A percentile compares a stretch with the other conserved stretches of the same genome.
phyloP scores from a whole-genome alignment of 2,797 vertebrate genomes.

The Oceanodroma leucorhoa region DNA sequence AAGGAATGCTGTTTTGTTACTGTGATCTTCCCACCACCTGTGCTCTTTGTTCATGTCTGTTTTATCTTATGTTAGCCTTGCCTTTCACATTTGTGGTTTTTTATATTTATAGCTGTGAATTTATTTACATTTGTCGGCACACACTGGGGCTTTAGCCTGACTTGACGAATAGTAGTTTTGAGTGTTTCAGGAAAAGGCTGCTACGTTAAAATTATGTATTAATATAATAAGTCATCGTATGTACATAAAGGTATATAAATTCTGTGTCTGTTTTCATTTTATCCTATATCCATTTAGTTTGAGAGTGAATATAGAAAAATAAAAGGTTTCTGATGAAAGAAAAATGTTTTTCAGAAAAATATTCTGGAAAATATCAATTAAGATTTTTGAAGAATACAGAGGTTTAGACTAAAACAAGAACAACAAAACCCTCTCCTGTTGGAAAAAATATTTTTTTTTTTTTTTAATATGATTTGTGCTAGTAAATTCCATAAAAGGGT shows the following conservation, averaged over 20 bases:
- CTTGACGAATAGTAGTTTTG: not conserved
- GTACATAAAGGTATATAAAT: not conserved
- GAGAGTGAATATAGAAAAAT: not conserved
- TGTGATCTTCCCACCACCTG: not conserved
- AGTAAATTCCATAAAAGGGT: not conserved
- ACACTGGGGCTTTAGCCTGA: not conserved
- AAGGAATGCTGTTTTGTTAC: not conserved
- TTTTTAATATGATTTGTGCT: not conserved
- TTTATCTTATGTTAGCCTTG: not conserved
- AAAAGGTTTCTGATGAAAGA: not conserved
- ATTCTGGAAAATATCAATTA: not conserved
- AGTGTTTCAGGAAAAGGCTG: not conserved
- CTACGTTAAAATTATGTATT: not conserved
- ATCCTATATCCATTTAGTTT: not conserved
- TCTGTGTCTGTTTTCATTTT: not conserved
- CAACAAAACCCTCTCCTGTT: not conserved
- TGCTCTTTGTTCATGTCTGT: not conserved
- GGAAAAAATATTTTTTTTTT: not conserved
- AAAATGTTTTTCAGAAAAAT: not conserved
- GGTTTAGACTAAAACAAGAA: not conserved
- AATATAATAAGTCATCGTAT: not conserved
- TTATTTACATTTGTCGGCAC: not conserved
- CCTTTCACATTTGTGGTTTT: not conserved
- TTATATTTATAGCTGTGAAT: not conserved
- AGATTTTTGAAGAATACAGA: not conserved